Base-by-base conservation (phyloP, 2,888 invertebrate species). In the Anoplius nigerrimus region DNA sequence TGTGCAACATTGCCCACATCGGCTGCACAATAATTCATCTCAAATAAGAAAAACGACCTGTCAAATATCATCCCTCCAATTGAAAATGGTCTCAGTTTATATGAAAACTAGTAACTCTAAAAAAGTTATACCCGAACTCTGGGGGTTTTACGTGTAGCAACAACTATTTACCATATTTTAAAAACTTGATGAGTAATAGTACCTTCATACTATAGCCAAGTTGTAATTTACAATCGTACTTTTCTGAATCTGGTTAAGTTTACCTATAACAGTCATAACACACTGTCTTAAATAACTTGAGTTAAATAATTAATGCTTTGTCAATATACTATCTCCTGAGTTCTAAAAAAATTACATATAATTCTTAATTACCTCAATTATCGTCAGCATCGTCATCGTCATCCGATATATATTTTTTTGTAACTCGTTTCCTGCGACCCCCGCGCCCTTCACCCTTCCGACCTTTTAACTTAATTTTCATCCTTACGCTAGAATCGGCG, bases 381-480 rank as follows among this genome's bases (percentile, higher is more conserved):
- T 92, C 91, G 70, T 92, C 92, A 60, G 91, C 92, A 70, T 93
- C 92, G 51, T 93, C 93, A 48, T 93, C 93, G 60, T 93, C 93
- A 43, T 90, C 90, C 2, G 92, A 92, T 75, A 93, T 91, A 84
- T 92, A 93, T 83, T 93, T 93, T 74, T 92, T 91, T 53, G 89
- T 87, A 62, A 90, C 90, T 76, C 92, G 90, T 76, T 91, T 90
- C 78, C 92, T 91, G 54, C 92, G 88, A 0, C 92, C 90, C 62
- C 89, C 89, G 77, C 91, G 91, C 21, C 85, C 82, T 62, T 88
- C 88, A 11, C 85, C 79, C 64, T 88, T 88, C 59, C 89, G 88
- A 34, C 90, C 90, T 79, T 92, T 94, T 63, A 94, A 86, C 87
- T 95, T 95, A 42, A 94, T 92, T 87, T 94, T 94, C 93, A 94